phyloP scores from a whole-genome alignment of 2,113 vertebrate species.

The Ellobius talpinus region DNA sequence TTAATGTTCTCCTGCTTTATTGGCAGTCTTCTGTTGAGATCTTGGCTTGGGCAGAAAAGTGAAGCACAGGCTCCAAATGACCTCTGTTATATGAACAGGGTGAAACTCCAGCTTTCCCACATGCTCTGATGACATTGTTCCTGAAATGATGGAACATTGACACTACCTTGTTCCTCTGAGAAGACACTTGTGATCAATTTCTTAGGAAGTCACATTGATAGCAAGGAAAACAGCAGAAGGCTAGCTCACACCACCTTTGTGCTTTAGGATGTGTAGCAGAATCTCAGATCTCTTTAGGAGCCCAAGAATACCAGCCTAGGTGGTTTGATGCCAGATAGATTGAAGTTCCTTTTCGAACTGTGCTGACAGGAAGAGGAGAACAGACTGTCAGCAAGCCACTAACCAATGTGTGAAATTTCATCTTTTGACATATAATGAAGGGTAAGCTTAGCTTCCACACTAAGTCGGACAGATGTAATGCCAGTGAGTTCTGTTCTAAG shows the following conservation, averaged over 20 bases:
- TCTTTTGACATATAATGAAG: not conserved
- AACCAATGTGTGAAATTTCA: not conserved
- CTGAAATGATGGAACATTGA: not conserved
- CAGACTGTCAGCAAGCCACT: not conserved
- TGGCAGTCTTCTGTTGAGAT: not conserved
- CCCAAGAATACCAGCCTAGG: not conserved
- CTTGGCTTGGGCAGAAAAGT: not conserved
- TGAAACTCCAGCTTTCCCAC: not conserved
- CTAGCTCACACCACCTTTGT: not conserved
- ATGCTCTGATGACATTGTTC: not conserved
- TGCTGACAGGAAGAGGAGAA: not conserved
- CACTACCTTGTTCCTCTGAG: not conserved
- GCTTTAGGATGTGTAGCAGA: not conserved
- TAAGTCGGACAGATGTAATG: not conserved
- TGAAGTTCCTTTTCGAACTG: not conserved
- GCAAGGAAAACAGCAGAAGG: not conserved
- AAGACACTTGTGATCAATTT: not conserved
- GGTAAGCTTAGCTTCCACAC: not conserved
- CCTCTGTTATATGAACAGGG: not conserved
- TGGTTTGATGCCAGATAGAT: not conserved
- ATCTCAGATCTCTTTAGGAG: not conserved
- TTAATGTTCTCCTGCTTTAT: not conserved
- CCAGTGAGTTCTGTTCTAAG: not conserved
- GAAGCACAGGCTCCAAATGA: not conserved
- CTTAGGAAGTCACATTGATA: not conserved